phyloP scores from a whole-genome alignment of 2,888 invertebrate species.

The Altica lythri region DNA sequence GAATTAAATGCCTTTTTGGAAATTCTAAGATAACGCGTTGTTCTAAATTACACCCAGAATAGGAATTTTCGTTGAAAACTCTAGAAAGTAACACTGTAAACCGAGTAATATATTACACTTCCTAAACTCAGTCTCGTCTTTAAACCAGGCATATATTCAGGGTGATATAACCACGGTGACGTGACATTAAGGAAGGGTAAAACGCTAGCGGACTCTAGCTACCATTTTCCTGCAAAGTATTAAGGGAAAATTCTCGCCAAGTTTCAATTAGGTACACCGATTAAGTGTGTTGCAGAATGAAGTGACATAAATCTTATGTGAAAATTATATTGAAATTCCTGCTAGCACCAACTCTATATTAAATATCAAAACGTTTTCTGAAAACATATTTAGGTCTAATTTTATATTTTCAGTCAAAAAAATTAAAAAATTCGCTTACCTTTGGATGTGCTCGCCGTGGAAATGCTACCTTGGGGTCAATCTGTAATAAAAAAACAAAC shows the following conservation, averaged over 20 bases:
- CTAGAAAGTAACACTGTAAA: constrained; percentile 18
- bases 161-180: constrained; percentile 31
- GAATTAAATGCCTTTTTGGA: constrained; percentile 19
- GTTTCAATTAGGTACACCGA: constrained; percentile 51
- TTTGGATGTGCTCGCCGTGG: constrained; percentile 98
- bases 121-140: constrained; percentile 21
- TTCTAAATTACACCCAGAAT: constrained; percentile 20
- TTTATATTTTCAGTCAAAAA: background rate
- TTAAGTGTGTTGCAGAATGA: constrained; percentile 42
- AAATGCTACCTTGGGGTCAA: constrained; percentile 99
- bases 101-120: constrained; percentile 28
- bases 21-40: constrained; percentile 20
- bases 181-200: constrained; percentile 37
- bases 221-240: constrained; percentile 43
- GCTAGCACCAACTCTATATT: background rate
- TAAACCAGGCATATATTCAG: constrained; percentile 22
- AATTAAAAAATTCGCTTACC: constrained; percentile 66
- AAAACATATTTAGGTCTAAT: background rate
- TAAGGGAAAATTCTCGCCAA: constrained; percentile 40
- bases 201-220: constrained; percentile 35
- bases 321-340: constrained; percentile 32
- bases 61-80: constrained; percentile 21
- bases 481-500: constrained; percentile 73
- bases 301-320: constrained; percentile 46
- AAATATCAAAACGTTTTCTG: background rate